These are phyloP conservation scores for Alosa sapidissima DNA, from an alignment of 2,797 vertebrate species.

Conservation along the genomic window DNA sequence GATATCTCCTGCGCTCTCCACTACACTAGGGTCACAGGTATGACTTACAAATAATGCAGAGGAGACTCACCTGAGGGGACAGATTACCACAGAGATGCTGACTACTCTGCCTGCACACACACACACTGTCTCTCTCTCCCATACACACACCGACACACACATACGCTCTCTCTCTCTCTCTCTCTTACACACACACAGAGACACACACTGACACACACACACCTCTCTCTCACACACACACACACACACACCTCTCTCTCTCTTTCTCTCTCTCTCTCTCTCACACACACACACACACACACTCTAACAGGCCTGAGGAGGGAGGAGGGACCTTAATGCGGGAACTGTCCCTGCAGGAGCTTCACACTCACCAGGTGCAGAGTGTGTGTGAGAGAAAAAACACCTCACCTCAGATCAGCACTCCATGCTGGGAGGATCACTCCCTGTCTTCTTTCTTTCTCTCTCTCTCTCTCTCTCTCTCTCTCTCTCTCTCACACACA, in stretches of 20 bases:
- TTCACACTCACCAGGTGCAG: not conserved
- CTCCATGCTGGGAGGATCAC: not conserved
- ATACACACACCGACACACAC: not conserved
- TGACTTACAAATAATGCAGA: not conserved
- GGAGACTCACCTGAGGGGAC: not conserved
- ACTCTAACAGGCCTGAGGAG: not conserved
- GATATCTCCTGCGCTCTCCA: not conserved
- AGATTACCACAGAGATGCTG: not conserved
- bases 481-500: too few relatives aligned
- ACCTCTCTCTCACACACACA: not conserved
- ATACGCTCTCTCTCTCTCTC: not conserved
- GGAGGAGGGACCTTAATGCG: not conserved
- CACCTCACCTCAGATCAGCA: not conserved
- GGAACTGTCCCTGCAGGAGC: constrained; percentile 1
- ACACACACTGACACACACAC: not conserved
- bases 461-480: too few relatives aligned
- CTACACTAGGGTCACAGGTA: not conserved
- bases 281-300: not conserved
- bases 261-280: too few relatives aligned
- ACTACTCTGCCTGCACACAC: not conserved
- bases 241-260: not conserved
- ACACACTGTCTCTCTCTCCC: not conserved
- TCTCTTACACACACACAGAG: not conserved
- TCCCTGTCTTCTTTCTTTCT: not conserved
- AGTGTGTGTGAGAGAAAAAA: not conserved